These are phyloP conservation scores for Arvicanthis niloticus DNA, from an alignment of 2,113 vertebrate species.

Conservation along the genomic window DNA sequence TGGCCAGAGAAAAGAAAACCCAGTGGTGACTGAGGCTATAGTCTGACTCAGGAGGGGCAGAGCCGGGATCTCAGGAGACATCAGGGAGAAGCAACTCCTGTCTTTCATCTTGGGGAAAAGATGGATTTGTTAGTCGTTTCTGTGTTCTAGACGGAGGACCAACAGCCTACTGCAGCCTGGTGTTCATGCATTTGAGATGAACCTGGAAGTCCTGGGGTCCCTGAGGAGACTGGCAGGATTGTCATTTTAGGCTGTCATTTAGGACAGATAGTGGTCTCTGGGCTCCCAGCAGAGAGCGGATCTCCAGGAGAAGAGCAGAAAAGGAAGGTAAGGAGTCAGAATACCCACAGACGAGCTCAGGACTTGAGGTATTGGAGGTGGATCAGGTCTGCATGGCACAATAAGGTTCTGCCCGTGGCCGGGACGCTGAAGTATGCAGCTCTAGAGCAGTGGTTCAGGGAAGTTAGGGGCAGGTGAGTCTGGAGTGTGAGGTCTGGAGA, in stretches of 20 bases:
- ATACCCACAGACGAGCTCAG: neutral
- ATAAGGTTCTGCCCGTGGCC: neutral
- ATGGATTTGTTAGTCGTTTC: neutral
- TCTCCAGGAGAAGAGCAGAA: neutral
- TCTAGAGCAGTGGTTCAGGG: neutral
- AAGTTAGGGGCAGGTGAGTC: neutral
- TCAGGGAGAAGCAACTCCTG: neutral
- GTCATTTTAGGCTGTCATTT: neutral
- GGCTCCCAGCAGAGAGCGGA: neutral
- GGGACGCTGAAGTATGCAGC: neutral
- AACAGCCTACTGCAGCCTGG: neutral
- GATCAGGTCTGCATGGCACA: neutral
- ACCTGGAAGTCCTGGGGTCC: neutral
- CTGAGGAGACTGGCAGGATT: neutral
- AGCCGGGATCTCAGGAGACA: neutral
- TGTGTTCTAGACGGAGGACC: neutral
- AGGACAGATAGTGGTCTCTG: neutral
- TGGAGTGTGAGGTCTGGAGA: neutral
- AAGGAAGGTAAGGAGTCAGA: slow-evolving; percentile 1
- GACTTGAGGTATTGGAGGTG: neutral
- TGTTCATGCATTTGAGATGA: neutral
- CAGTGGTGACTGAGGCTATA: neutral
- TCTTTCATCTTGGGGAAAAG: neutral
- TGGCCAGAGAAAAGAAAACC: neutral
- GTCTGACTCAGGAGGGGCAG: neutral